Evolutionary conservation across 2,797 vertebrate species (phyloP).

Genomic region (Etheostoma perlongum): DNA sequence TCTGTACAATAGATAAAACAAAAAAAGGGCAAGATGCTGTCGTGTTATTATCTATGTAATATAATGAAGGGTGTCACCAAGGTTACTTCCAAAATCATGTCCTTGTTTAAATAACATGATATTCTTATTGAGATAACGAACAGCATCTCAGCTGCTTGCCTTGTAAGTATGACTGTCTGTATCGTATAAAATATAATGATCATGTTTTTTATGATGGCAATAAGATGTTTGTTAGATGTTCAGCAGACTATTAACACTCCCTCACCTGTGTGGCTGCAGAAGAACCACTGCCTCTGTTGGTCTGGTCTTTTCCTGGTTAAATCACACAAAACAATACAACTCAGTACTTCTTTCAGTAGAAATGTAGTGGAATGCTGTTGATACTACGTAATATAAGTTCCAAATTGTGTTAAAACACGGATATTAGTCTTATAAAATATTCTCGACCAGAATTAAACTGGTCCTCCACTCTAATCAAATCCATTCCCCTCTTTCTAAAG

Average conservation of each 20-base stretch:
- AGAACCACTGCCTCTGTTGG: constrained; percentile 24
- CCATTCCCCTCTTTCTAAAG: background rate
- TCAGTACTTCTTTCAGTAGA: background rate
- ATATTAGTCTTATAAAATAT: constrained; percentile 38
- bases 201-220: background rate
- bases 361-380: background rate
- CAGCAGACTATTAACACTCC: background rate
- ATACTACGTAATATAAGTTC: background rate
- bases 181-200: background rate
- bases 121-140: background rate
- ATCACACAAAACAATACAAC: constrained; percentile 33
- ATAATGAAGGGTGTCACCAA: background rate
- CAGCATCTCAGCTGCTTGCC: background rate
- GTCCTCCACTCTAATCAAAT: constrained; percentile 6
- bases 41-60: background rate
- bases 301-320: constrained; percentile 72
- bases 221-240: background rate
- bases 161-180: background rate
- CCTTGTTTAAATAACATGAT: background rate
- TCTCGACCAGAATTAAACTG: constrained; percentile 32
- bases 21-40: background rate
- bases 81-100: background rate
- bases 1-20: background rate
- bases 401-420: constrained; percentile 28
- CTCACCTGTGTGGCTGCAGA: constrained; percentile 73